Conservation (phyloP, 2,113 vertebrate genomes). For the Tragelaphus buxtoni region DNA sequence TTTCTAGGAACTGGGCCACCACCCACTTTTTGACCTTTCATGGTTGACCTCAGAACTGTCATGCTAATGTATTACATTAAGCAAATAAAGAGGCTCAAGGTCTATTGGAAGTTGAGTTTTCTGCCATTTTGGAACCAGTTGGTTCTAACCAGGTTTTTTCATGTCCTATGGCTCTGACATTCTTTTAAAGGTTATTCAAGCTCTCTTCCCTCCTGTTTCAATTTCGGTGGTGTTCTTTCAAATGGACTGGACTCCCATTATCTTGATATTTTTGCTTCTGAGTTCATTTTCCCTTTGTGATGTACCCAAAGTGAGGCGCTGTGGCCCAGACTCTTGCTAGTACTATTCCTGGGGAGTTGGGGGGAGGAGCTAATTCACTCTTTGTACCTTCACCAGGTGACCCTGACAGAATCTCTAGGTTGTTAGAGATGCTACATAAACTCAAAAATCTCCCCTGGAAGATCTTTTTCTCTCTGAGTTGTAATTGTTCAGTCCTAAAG, state of each 20-base stretch:
- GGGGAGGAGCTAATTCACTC: neutral
- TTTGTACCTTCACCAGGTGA: neutral
- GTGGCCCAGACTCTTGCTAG: neutral
- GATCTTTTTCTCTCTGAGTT: neutral
- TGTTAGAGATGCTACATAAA: neutral
- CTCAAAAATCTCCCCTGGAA: neutral
- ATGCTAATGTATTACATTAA: neutral
- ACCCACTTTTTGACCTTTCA: neutral
- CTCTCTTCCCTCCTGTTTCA: neutral
- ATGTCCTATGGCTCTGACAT: neutral
- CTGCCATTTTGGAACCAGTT: neutral
- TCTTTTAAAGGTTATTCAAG: neutral
- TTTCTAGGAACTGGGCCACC: neutral
- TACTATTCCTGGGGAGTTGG: neutral
- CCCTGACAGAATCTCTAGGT: neutral
- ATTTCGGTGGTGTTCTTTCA: neutral
- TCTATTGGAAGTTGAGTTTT: neutral
- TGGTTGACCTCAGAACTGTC: neutral
- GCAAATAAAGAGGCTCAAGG: neutral
- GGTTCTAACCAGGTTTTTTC: neutral
- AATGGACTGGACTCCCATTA: neutral
- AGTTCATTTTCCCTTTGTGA: neutral
- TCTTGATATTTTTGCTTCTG: neutral
- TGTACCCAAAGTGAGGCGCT: neutral
- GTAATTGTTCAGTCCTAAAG: neutral